Percentiles rank a stretch among this genome's conserved stretches.
Conservation (phyloP, 1,140 invertebrate genomes). For the Popillia japonica region DNA sequence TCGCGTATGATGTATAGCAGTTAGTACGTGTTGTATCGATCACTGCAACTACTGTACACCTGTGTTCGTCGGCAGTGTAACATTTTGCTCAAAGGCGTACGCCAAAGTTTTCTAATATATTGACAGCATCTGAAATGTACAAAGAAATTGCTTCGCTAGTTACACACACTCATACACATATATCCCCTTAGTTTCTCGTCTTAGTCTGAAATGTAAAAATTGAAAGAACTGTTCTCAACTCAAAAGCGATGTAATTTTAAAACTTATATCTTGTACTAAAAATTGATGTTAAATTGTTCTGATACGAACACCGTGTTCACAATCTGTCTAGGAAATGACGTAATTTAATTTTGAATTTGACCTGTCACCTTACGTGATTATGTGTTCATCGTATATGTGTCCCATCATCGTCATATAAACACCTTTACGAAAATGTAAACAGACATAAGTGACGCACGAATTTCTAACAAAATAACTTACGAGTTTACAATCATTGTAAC, state of each 20-base stretch:
- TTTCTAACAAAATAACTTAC: neutral
- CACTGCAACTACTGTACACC: neutral
- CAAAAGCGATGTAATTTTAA: conserved; percentile 3
- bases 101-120: conserved; percentile 30
- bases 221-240: neutral
- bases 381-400: no score
- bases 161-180: neutral
- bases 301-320: neutral
- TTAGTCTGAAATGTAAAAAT: conserved; percentile 20
- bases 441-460: no score
- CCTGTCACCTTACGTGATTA: no score
- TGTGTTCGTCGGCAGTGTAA: neutral
- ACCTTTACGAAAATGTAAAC: no score
- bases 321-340: neutral
- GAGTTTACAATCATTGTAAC: neutral
- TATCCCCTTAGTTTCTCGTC: neutral
- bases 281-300: neutral
- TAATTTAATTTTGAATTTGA: neutral
- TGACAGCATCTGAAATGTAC: conserved; percentile 26
- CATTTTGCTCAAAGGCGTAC: neutral
- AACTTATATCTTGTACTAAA: neutral
- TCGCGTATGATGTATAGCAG: neutral
- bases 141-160: conserved; percentile 24
- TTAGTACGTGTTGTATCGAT: neutral
- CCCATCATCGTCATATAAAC: no score